Conservation (phyloP, 2,113 vertebrate genomes). For the Melanocharis versteri region DNA sequence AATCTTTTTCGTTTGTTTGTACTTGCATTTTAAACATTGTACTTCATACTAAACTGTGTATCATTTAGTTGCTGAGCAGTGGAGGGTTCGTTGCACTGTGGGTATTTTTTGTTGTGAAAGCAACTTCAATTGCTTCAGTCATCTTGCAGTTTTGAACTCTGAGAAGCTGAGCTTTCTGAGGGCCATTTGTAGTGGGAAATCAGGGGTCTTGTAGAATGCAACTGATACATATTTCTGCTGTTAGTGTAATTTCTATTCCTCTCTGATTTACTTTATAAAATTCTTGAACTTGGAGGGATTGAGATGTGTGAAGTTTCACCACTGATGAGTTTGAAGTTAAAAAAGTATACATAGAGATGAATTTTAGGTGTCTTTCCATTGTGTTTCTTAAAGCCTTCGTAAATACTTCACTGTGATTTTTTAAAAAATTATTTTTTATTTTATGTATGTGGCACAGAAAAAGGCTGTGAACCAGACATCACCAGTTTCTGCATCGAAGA, state of each 20-base stretch:
- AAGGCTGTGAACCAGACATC: conserved; percentile 72
- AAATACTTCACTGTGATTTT: not conserved
- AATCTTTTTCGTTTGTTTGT: not conserved
- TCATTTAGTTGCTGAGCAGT: not conserved
- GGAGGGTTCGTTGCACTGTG: not conserved
- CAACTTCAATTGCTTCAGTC: not conserved
- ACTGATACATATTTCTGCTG: not conserved
- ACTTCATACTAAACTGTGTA: not conserved
- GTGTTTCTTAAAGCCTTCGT: not conserved
- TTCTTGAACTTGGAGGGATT: not conserved
- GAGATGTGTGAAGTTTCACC: not conserved
- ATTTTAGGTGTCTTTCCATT: not conserved
- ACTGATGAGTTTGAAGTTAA: not conserved
- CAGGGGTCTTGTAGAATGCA: not conserved
- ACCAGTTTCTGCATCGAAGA: conserved; percentile 73
- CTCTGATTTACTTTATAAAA: not conserved
- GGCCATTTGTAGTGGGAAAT: not conserved
- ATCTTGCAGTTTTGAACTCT: not conserved
- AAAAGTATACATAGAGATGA: not conserved
- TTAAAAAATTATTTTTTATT: not conserved
- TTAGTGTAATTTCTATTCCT: not conserved
- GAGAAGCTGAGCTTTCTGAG: not conserved
- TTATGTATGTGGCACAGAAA: conserved; percentile 58
- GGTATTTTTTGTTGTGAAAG: not conserved
- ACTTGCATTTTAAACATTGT: not conserved